Base-by-base conservation (phyloP, 2,888 invertebrate species). In the Chironomus tentans region DNA sequence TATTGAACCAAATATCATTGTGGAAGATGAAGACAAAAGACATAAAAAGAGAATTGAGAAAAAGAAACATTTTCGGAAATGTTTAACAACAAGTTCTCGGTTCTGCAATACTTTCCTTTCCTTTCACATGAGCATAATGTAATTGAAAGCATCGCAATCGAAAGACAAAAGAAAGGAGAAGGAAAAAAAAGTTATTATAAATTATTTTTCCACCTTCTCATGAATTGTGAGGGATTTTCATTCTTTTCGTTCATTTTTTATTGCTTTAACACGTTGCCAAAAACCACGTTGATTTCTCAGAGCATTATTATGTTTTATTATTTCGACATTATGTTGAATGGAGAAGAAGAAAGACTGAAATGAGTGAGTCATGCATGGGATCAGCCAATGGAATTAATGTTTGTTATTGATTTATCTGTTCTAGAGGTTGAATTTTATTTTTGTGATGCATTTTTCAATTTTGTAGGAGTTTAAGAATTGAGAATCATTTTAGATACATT, bases 251-350 rank as follows among this genome's bases (percentile, higher is more conserved):
- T 65, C 65, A 24, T 65, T 65, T 73, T 73, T 73, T 73, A 73
- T 73, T 73, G 38, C 72, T 73, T 62, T 62, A 73, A 73, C 72
- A 73, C 72, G 72, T 56, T 73, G 72, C 71, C 71, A 56, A 50
- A 73, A 22, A 28, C 24, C 38, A 38, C 38, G 38, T 38, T 38
- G 72, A 73, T 28, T 28, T 70, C 70, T 47, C 65, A 38, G 38
- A 38, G 38, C 38, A 38, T 38, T 38, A 38, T 38, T 38, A 38
- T 21, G 22, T 65, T 70, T 18, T 46, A n/a, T 56, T 68, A 12
- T 68, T 68, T 68, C n/a, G n/a, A 7, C 38, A 70, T 18, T 70
- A 47, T 70, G 70, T 38, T 48, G 18, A 18, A 38, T 47, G 70
- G 22, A 13, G 21, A 48, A 70, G 7, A 15, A 4, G 15, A 13